Evolutionary conservation across 2,888 invertebrate species (phyloP), one percentile per base, ranked within the genome.

Genomic region (Osmoderma eremita): DNA sequence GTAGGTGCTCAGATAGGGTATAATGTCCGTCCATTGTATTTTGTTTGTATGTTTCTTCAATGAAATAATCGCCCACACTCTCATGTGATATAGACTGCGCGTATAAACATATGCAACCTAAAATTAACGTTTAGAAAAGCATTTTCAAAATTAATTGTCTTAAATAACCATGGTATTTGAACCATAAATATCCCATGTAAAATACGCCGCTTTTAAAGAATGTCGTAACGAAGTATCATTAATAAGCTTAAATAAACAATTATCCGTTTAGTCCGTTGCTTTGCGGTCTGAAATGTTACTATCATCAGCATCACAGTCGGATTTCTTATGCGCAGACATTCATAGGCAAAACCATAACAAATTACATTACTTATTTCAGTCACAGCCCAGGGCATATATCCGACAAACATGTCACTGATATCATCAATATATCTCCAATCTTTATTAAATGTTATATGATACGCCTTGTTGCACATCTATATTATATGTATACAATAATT

Each of bases 371-470:
- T 3, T 24, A 45, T 58, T 58, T 24, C 24, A 24, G 42, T 58
- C 45, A 45, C 58, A 58, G 58, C 50, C 13, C 50, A 30, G 24
- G 50, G 30, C 50, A 51, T 51, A 51, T 51, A 51, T 30, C 50
- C 50, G 50, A 51, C 50, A 15, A 58, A 42, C 58, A 58, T 42
- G 58, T 58, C 58, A 58, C 42, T 42, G 30, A 42, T 42, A 45
- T 45, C 24, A 45, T 58, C 58, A 45, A 51, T 58, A 42, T 58
- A 58, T 58, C 58, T 42, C 30, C 24, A 24, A 58, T 58, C 58
- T 58, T 58, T 58, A 58, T 58, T 42, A 58, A 58, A 58, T 45
- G 58, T 58, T 42, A 58, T 42, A 45, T 45, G 42, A 45, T 42
- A 58, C 30, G 45, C 42, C 58, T 58, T 58, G 42, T 45, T 58